These are phyloP conservation scores for Hafferia zeledoni DNA, from an alignment of 2,797 vertebrate genomes.

Conservation along the genomic window DNA sequence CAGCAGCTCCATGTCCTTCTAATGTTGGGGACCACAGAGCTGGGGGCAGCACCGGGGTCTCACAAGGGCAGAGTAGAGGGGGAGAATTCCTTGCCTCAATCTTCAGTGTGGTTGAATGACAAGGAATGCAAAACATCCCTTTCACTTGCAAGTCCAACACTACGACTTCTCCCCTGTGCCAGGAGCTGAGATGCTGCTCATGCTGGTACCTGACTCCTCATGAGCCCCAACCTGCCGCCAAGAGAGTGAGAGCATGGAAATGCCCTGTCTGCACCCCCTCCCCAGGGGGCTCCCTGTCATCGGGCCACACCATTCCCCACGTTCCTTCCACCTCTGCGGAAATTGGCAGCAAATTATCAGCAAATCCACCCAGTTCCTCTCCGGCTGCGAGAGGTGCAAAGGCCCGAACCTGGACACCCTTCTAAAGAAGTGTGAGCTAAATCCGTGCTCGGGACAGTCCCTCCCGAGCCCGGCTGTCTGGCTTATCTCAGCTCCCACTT, in stretches of 20 bases:
- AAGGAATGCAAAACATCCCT: background rate
- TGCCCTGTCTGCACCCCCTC: background rate
- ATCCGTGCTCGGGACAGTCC: background rate
- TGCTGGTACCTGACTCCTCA: fast-evolving
- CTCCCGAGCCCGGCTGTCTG: background rate
- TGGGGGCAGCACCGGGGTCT: background rate
- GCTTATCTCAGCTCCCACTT: conserved; percentile 3
- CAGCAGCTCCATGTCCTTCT: background rate
- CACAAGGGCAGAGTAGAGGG: background rate
- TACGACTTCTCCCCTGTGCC: fast-evolving
- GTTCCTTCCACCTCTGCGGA: background rate
- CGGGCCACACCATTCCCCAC: background rate
- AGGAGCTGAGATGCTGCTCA: background rate
- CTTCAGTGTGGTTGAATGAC: background rate
- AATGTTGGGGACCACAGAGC: background rate
- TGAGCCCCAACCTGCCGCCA: fast-evolving
- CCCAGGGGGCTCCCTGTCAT: background rate
- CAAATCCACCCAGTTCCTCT: background rate
- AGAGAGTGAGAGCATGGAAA: background rate
- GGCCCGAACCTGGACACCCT: background rate
- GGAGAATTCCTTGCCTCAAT: background rate
- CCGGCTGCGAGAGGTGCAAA: background rate
- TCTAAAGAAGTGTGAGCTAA: background rate
- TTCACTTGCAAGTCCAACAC: background rate
- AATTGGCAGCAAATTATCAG: conserved; percentile 5